Evolutionary conservation across 2,113 vertebrate genomes (phyloP).

Genomic region (Alouatta palliata): DNA sequence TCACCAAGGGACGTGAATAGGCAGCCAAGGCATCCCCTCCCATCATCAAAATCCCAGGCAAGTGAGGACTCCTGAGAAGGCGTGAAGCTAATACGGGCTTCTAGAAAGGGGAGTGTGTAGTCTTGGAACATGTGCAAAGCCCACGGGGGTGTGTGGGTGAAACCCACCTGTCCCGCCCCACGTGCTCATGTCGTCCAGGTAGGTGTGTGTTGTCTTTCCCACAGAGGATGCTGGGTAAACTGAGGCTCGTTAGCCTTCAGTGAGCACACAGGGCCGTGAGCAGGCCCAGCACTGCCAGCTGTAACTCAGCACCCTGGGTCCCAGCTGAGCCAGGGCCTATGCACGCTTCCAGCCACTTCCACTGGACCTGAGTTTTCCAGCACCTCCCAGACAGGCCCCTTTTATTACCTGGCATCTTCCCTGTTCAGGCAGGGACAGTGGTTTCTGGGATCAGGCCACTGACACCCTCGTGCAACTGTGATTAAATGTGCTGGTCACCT

Average conservation of each 20-base stretch:
- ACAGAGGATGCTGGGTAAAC: not conserved
- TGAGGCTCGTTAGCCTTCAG: not conserved
- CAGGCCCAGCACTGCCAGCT: not conserved
- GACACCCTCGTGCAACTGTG: not conserved
- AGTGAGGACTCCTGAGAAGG: not conserved
- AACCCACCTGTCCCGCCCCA: not conserved
- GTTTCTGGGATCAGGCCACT: not conserved
- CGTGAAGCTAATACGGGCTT: not conserved
- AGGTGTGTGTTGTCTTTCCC: fast-evolving
- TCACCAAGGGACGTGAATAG: fast-evolving
- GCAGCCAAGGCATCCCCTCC: not conserved
- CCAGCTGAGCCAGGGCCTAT: too few relatives aligned
- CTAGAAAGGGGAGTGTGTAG: not conserved
- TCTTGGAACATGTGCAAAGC: not conserved
- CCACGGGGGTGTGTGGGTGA: fast-evolving
- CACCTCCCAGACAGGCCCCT: not conserved
- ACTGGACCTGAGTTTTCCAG: not conserved
- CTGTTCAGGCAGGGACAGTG: not conserved
- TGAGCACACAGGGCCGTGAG: not conserved
- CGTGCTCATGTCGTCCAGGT: fast-evolving
- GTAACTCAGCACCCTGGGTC: not conserved
- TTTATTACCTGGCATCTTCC: not conserved
- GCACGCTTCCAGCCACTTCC: not conserved
- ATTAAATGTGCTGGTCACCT: not conserved
- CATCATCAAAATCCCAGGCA: not conserved